Conservation (phyloP, 2,113 vertebrate species). For the Pseudopodoces humilis region DNA sequence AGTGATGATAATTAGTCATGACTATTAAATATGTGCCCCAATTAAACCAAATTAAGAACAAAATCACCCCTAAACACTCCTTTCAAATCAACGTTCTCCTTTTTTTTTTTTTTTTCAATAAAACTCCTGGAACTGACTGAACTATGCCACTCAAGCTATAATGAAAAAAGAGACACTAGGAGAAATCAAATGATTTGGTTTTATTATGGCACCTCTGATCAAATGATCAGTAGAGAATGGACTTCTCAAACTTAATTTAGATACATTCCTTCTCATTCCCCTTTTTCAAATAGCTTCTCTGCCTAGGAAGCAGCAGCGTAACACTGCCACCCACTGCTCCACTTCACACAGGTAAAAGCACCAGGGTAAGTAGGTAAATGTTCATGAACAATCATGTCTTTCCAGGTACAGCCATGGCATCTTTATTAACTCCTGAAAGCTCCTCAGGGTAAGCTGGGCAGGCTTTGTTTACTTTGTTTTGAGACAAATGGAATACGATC, state of each 20-base stretch:
- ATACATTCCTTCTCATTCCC: background rate
- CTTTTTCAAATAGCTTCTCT: background rate
- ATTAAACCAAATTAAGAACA: background rate
- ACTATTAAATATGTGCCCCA: background rate
- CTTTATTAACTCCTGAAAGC: background rate
- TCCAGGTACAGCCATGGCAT: background rate
- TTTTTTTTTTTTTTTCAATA: background rate
- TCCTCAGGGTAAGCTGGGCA: background rate
- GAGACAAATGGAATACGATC: background rate
- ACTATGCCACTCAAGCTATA: background rate
- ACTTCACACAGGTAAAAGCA: background rate
- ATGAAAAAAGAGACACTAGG: background rate
- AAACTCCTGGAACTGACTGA: background rate
- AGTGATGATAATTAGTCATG: background rate
- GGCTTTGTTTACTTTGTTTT: background rate
- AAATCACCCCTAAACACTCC: accelerated
- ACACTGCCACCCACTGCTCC: slow-evolving; percentile 59
- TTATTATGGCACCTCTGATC: background rate
- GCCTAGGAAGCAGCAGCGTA: background rate
- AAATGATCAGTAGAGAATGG: background rate
- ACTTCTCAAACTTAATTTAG: background rate
- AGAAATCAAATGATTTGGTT: background rate
- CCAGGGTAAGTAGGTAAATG: background rate
- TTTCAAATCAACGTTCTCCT: background rate
- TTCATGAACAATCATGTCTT: background rate